Base-by-base conservation (phyloP, 2,797 vertebrate species). In the Calcarius lapponicus region DNA sequence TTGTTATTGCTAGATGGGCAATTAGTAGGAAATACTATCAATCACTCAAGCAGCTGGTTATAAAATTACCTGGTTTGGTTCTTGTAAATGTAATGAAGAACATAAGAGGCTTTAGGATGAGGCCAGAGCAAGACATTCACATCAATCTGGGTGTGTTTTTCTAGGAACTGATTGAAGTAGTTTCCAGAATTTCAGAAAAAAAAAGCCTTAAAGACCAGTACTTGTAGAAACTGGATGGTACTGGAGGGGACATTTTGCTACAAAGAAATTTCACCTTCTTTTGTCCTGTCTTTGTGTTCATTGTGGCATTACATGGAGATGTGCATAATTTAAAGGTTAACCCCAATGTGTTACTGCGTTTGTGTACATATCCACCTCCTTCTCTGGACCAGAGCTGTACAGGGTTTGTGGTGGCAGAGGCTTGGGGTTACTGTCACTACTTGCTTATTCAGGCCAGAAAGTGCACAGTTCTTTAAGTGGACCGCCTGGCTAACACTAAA, bases 1-100 rank as follows among this genome's bases (percentile, higher is more conserved):
- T 84, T 95, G 62, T 80, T 95, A 76, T 31, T 95, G 67, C 72
- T 95, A 16, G 2, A 21, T 58, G 69, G 81, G 40, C 78, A 93
- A 92, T 95, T 94, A 92, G 66, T 50, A 70, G 90, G 67, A 80
- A 74, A 64, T 78, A 7, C 34, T 75, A 9, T 87, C 74, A 86
- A 42, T 96, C 86, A 86, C 21, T 93, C 80, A 54, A 38, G 34
- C 29, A 74, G 53, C 74, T 92, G 54, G 31, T 88, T 87, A 69
- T 84, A 86, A 80, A 90, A 89, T 71, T 16, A 17, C 25, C 57
- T 73, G 47, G 4, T 90, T 92, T 2, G 2, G 11, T 80, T 92
- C n/a, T 56, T 1, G 1, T 47, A 26, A 60, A 28, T 19, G 17
- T 54, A 61, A 31, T 32, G 43, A 67, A 70, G 75, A 88, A n/a